Evolutionary conservation across 2,888 invertebrate genomes (phyloP).

Genomic region (Aporophyla nigra): DNA sequence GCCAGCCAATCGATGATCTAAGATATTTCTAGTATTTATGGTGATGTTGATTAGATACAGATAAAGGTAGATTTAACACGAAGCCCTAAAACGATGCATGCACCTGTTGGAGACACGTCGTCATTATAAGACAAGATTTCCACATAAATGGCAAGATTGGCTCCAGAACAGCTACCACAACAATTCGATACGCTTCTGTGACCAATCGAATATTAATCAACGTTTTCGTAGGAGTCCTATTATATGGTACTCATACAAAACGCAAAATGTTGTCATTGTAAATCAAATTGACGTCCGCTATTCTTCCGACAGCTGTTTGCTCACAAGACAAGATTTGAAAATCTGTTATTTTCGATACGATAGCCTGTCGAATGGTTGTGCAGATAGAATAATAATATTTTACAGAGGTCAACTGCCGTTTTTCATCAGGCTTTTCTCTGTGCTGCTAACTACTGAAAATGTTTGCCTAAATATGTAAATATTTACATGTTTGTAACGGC

Average conservation of each 20-base stretch:
- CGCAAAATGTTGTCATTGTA: too few relatives aligned
- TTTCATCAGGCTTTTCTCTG: background rate
- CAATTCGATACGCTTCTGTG: too few relatives aligned
- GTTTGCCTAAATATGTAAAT: background rate
- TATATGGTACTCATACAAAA: too few relatives aligned
- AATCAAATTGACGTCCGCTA: too few relatives aligned
- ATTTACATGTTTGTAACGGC: background rate
- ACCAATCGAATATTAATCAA: too few relatives aligned
- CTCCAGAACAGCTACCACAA: too few relatives aligned
- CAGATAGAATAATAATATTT: background rate
- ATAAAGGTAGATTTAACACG: background rate
- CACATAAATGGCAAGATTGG: background rate
- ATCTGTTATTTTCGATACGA: too few relatives aligned
- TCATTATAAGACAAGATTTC: background rate
- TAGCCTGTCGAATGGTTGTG: too few relatives aligned
- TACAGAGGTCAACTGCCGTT: background rate
- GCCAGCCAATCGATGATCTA: background rate
- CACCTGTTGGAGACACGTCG: background rate
- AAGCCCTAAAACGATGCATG: background rate
- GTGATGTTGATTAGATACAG: constrained; percentile 22
- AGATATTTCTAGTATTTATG: background rate
- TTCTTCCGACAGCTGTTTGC: too few relatives aligned
- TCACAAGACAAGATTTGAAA: too few relatives aligned
- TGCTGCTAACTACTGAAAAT: background rate
- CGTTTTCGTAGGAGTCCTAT: too few relatives aligned